Evolutionary conservation across 2,797 vertebrate genomes (phyloP).

Genomic region (Chrosomus eos): DNA sequence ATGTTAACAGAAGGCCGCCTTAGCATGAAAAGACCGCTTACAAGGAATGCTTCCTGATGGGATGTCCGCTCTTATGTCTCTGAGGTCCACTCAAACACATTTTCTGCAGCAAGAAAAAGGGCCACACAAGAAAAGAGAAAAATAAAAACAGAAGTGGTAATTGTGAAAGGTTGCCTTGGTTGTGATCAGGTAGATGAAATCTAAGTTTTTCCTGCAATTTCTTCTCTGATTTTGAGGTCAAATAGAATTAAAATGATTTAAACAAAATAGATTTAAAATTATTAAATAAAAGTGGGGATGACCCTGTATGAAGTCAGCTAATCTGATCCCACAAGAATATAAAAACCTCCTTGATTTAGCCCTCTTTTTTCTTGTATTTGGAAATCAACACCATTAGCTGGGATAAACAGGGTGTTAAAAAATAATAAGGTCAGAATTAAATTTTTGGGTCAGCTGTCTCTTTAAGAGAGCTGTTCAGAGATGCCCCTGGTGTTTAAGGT

Average conservation of each 20-base stretch:
- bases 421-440: not conserved
- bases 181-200: not conserved
- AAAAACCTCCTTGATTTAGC: not conserved
- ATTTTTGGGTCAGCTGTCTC: not conserved
- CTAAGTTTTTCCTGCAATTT: not conserved
- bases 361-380: not conserved
- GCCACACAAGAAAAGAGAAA: not conserved
- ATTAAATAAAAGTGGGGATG: not conserved
- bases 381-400: not conserved
- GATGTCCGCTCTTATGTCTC: slow-evolving; percentile 16
- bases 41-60: slow-evolving; percentile 20
- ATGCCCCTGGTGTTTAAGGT: slow-evolving; percentile 1
- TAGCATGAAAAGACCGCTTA: not conserved
- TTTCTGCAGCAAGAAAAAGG: not conserved
- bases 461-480: slow-evolving; percentile 4
- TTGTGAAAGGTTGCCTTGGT: not conserved
- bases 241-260: too few relatives aligned
- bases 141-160: not conserved
- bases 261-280: not conserved
- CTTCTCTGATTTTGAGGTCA: not conserved
- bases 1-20: slow-evolving; percentile 28
- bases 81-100: slow-evolving; percentile 22
- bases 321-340: not conserved
- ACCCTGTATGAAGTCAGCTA: not conserved
- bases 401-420: not conserved